A percentile compares a stretch with the other conserved stretches of the same genome.
These are phyloP conservation scores for Liparis tanakae DNA, from an alignment of 2,797 vertebrate species.

Conservation along the genomic window DNA sequence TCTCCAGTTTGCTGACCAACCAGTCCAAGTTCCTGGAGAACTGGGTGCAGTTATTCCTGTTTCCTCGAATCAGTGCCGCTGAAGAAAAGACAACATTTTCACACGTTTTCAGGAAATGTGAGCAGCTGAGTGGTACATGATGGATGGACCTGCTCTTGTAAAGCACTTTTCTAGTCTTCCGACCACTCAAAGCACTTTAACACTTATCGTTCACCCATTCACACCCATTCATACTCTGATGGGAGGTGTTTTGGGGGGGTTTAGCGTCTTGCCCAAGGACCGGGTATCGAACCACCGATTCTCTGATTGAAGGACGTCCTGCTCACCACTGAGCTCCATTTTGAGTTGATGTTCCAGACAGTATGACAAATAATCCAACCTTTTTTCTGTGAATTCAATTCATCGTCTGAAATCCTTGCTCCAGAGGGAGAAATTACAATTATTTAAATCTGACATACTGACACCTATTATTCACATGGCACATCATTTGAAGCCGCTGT, in stretches of 20 bases:
- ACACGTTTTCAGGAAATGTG: conserved; percentile 10
- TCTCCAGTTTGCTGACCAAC: conserved; percentile 97
- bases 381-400: not conserved
- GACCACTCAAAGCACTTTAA: too few species aligned
- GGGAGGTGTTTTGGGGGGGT: too few species aligned
- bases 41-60: conserved; percentile 97
- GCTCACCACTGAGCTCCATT: too few species aligned
- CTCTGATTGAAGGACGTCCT: too few species aligned
- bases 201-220: too few species aligned
- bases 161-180: too few species aligned
- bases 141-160: too few species aligned
- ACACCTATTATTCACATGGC: conserved; percentile 7
- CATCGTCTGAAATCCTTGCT: not conserved
- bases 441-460: conserved; percentile 14
- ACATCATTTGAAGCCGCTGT: conserved; percentile 3
- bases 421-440: conserved; percentile 22
- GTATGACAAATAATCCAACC: not conserved
- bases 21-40: conserved; percentile 97
- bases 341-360: not conserved
- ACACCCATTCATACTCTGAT: too few species aligned
- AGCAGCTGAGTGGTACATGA: not conserved
- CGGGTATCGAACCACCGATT: too few species aligned
- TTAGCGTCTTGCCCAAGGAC: too few species aligned
- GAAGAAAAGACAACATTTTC: conserved; percentile 40
- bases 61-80: conserved; percentile 96